Percentiles rank a stretch among this genome's conserved stretches.
Evolutionary conservation across 2,888 invertebrate species (phyloP).

Genomic region (Selenia dentaria): DNA sequence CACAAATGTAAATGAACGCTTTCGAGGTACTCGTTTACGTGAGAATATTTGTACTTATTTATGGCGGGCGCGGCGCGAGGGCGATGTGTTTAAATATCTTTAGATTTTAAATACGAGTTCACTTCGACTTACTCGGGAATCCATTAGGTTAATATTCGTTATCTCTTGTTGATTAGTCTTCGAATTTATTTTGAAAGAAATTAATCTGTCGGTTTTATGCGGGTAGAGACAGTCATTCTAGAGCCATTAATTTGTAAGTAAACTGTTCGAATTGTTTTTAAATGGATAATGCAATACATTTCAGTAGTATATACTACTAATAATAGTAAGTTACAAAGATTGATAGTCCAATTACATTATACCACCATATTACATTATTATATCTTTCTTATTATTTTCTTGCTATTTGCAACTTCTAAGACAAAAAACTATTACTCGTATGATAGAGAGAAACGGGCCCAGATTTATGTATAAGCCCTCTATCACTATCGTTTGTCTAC

Average conservation of each 20-base stretch:
- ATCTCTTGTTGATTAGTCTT: constrained; percentile 60
- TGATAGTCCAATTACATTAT: too few relatives aligned
- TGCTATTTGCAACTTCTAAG: too few relatives aligned
- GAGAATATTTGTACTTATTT: constrained; percentile 85
- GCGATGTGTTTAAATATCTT: constrained; percentile 82
- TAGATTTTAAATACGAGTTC: constrained; percentile 76
- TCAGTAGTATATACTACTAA: too few relatives aligned
- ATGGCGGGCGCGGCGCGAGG: constrained; percentile 74
- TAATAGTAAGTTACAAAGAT: too few relatives aligned
- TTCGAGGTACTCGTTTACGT: constrained; percentile 80
- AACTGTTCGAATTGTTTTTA: constrained; percentile 6
- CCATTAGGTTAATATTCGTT: constrained; percentile 76
- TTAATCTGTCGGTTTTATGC: constrained; percentile 51
- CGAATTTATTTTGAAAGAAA: constrained; percentile 53
- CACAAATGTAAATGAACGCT: constrained; percentile 81
- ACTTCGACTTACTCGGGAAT: constrained; percentile 70
- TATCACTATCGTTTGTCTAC: constrained; percentile 24
- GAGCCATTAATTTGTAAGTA: constrained; percentile 14
- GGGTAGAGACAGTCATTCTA: constrained; percentile 14
- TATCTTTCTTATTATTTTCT: too few relatives aligned
- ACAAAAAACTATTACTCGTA: too few relatives aligned
- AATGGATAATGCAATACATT: too few relatives aligned
- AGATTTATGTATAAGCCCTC: constrained; percentile 10
- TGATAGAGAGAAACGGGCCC: too few relatives aligned
- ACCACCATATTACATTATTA: too few relatives aligned